Percentiles rank a stretch among this genome's conserved stretches.
These are phyloP conservation scores for Acanthosepion pharaonis DNA, from an alignment of 2,888 invertebrate genomes.

Conservation along the genomic window DNA sequence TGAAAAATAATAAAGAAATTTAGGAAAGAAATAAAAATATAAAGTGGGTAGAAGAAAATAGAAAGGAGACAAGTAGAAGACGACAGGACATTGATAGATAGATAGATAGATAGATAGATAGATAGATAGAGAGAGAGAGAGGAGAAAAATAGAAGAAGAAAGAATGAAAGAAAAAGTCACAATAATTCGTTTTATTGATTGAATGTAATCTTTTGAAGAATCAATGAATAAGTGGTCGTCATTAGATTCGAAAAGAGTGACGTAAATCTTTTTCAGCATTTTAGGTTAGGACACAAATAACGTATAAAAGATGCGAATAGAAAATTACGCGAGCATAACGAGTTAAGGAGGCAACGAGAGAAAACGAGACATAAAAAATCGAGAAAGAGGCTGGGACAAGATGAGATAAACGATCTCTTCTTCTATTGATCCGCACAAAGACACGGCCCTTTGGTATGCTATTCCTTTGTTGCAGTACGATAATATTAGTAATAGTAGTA, in stretches of 20 bases:
- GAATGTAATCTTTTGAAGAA: background rate
- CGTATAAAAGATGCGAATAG: background rate
- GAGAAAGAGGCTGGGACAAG: background rate
- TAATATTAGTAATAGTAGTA: background rate
- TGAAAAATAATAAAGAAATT: too few relatives aligned
- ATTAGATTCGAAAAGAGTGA: background rate
- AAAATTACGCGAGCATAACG: slow-evolving; percentile 4
- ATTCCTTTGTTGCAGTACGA: too few relatives aligned
- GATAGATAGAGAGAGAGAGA: background rate
- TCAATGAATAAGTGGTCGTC: background rate
- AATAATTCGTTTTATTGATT: background rate
- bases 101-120: background rate
- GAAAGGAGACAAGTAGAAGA: background rate
- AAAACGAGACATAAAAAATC: background rate
- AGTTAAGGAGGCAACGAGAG: background rate
- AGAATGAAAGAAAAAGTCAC: background rate
- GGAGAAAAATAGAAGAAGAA: background rate
- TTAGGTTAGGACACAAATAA: background rate
- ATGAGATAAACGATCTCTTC: background rate
- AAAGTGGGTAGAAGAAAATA: too few relatives aligned
- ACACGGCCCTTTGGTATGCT: too few relatives aligned
- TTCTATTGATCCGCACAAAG: too few relatives aligned
- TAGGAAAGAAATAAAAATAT: too few relatives aligned
- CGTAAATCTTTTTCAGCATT: background rate
- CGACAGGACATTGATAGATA: too few relatives aligned